phyloP scores from a whole-genome alignment of 2,888 invertebrate species.

The Kuschelorhynchus macadamiae region DNA sequence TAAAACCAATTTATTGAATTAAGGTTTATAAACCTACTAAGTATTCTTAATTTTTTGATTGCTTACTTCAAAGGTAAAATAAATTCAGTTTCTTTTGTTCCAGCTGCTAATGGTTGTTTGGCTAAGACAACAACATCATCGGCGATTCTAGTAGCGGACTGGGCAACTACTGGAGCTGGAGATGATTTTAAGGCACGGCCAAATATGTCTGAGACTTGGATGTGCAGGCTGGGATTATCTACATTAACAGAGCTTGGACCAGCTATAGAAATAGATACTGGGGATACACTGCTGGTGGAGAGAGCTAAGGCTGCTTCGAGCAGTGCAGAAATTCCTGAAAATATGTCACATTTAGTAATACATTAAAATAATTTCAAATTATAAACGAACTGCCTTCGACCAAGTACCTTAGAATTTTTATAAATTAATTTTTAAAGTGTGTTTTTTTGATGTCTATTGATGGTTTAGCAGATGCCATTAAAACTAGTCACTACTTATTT shows the following conservation, averaged over 20 bases:
- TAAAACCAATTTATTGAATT: too few species aligned
- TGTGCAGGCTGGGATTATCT: constrained; percentile 80
- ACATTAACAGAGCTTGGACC: constrained; percentile 84
- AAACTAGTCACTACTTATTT: too few species aligned
- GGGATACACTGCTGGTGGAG: constrained; percentile 73
- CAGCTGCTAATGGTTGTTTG: constrained; percentile 73
- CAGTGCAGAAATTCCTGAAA: constrained; percentile 76
- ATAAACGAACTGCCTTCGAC: too few species aligned
- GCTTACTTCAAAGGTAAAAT: constrained; percentile 79
- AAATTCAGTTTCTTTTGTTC: constrained; percentile 78
- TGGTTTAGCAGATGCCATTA: too few species aligned
- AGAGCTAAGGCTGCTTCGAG: constrained; percentile 81
- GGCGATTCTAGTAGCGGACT: constrained; percentile 80
- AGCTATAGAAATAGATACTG: constrained; percentile 85
- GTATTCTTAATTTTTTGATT: too few species aligned
- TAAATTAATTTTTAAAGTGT: too few species aligned
- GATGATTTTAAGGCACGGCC: constrained; percentile 80
- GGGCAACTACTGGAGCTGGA: constrained; percentile 79
- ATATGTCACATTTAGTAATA: too few species aligned
- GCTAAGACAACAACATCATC: constrained; percentile 84
- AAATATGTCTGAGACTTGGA: constrained; percentile 82
- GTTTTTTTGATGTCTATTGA: too few species aligned
- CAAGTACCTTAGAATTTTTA: too few species aligned
- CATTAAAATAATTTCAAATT: too few species aligned
- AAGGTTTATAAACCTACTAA: too few species aligned